Conservation (phyloP, 2,888 invertebrate genomes). For the Ommatoiulus sabulosus region DNA sequence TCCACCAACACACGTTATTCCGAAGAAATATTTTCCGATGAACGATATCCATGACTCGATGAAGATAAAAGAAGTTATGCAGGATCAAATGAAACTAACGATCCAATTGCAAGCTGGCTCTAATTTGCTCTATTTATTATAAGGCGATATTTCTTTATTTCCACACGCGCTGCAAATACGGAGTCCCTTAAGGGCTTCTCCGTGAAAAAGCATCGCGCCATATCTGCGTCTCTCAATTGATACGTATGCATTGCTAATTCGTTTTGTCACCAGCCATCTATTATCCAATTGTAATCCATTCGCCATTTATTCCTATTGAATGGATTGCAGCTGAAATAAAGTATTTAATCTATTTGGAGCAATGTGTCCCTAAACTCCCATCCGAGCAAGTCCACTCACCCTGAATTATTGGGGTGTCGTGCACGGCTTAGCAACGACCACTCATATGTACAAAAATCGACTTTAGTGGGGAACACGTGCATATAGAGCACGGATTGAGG, state of each 20-base stretch:
- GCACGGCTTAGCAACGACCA: conserved; percentile 26
- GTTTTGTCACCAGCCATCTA: conserved; percentile 28
- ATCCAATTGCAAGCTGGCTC: background rate
- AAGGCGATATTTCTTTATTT: conserved; percentile 17
- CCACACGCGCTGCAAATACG: background rate
- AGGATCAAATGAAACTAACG: background rate
- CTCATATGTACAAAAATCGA: background rate
- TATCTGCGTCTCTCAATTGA: conserved; percentile 10
- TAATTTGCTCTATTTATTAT: conserved; percentile 38
- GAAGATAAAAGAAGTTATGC: background rate
- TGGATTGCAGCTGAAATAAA: conserved; percentile 31
- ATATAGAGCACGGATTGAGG: background rate
- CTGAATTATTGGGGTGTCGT: conserved; percentile 31
- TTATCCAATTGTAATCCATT: conserved; percentile 43
- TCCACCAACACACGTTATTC: background rate
- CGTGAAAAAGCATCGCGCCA: background rate
- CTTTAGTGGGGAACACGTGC: background rate
- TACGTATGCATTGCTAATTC: conserved; percentile 31
- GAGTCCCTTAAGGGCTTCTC: background rate
- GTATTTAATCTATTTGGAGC: conserved; percentile 40
- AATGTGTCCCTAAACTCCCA: conserved; percentile 35
- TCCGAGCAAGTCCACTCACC: conserved; percentile 29
- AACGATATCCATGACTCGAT: background rate
- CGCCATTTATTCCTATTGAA: conserved; percentile 16
- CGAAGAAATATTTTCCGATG: background rate